Evolutionary conservation across 2,113 vertebrate genomes (phyloP), one percentile per base, ranked within the genome.

Genomic region (Xiphophorus hellerii): DNA sequence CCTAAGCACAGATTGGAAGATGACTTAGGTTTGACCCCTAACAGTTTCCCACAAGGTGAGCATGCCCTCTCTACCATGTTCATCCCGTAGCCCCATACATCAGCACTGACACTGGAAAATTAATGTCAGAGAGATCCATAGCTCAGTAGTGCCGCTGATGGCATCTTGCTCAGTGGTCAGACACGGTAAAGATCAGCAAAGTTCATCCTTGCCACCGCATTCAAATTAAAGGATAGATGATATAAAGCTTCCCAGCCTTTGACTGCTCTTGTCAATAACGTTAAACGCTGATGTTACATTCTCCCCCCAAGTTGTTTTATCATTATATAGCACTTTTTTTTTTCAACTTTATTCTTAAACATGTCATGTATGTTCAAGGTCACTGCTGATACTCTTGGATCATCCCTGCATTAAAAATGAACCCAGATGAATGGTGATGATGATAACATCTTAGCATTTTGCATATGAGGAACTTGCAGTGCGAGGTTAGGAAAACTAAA

Each of bases 81-180:
- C 86, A 75, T 84, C 80, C 81, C 77, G 74, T 71, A 77, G 83
- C 72, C 80, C 85, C 84, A 93, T 94, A 93, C 88, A 93, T 94
- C 93, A 95, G 77, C 66, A 9, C 14, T 84, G 93, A 95, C 92
- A 92, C 83, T 29, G 84, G 87, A 88, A 91, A 93, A 94, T 92
- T 69, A 91, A 90, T 89, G 90, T 89, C 83, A 88, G 66, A 9
- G 81, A 75, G 84, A 87, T 85, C 82, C 90, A 73, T 84, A 83
- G 85, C 78, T 72, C 81, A 69, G 84, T 35, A 27, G 73, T 78
- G 75, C 81, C 65, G 71, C 74, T 71, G 79, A 84, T 69, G 72
- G 68, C 71, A 80, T 79, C 82, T 71, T 77, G 67, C 74, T 86
- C 75, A 31, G 72, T 58, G 77, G 74, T 78, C 70, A 65, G 63